A percentile compares a stretch with the other conserved stretches of the same genome.
Evolutionary conservation across 2,113 vertebrate genomes (phyloP).

Genomic region (Ammodytes marinus): DNA sequence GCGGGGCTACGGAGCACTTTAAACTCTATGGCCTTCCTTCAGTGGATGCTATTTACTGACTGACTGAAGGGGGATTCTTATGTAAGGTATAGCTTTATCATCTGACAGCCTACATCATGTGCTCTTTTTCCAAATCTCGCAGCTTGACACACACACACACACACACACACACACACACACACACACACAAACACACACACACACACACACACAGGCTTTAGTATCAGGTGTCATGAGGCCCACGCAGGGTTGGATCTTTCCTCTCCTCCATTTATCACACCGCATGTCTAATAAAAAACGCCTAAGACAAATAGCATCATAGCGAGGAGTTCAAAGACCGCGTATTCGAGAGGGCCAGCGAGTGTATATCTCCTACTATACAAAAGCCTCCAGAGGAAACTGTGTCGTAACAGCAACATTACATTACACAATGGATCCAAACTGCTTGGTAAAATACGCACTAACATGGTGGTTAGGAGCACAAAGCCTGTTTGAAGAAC

Average conservation of each 20-base stretch:
- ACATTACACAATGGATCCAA: slow-evolving; percentile 53
- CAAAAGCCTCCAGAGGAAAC: slow-evolving; percentile 61
- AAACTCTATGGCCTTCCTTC: slow-evolving; percentile 5
- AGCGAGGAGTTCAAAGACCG: slow-evolving; percentile 41
- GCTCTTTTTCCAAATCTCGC: slow-evolving; percentile 59
- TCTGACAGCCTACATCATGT: slow-evolving; percentile 67
- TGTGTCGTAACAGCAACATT: slow-evolving; percentile 19
- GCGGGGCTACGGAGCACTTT: slow-evolving; percentile 23
- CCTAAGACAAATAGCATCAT: slow-evolving; percentile 16
- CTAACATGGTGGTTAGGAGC: slow-evolving; percentile 53
- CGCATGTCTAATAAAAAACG: slow-evolving; percentile 36
- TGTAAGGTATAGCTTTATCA: slow-evolving; percentile 72
- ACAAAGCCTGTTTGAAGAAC: slow-evolving; percentile 70
- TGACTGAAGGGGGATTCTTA: slow-evolving; percentile 54
- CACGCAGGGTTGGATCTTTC: slow-evolving; percentile 49
- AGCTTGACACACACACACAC: slow-evolving; percentile 38
- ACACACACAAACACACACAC: slow-evolving; percentile 25
- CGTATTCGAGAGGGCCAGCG: neutral
- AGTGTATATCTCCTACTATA: slow-evolving; percentile 30
- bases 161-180: neutral
- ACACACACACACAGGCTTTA: slow-evolving; percentile 24
- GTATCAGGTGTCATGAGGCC: slow-evolving; percentile 71
- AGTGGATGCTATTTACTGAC: slow-evolving; percentile 52
- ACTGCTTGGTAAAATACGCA: slow-evolving; percentile 36
- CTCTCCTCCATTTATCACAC: slow-evolving; percentile 37